Percentiles rank a stretch among this genome's conserved stretches.
These are phyloP conservation scores for Epinotia bilunana DNA, from an alignment of 2,888 invertebrate species.

Conservation along the genomic window DNA sequence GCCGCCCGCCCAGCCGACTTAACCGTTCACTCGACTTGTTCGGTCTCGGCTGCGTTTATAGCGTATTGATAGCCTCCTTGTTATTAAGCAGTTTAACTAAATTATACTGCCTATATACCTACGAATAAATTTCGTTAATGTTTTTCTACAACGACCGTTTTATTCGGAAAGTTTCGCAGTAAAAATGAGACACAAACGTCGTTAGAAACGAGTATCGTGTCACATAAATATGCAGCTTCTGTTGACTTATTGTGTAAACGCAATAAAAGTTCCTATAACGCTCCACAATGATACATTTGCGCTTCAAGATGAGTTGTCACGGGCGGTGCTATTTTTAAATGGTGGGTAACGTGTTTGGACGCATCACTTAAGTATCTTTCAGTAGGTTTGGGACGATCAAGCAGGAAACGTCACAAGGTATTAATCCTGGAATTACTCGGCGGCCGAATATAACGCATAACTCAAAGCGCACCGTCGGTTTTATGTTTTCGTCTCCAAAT, in stretches of 20 bases:
- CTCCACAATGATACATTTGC: slow-evolving; percentile 33
- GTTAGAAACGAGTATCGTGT: slow-evolving; percentile 30
- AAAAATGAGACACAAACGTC: slow-evolving; percentile 35
- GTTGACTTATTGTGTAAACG: slow-evolving; percentile 51
- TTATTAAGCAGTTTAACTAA: slow-evolving; percentile 34
- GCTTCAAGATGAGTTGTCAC: slow-evolving; percentile 33
- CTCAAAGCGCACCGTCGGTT: slow-evolving; percentile 57
- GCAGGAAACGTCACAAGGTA: slow-evolving; percentile 65
- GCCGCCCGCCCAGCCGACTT: slow-evolving; percentile 51
- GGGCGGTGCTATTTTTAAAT: slow-evolving; percentile 26
- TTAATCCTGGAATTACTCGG: slow-evolving; percentile 63
- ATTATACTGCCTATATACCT: slow-evolving; percentile 24
- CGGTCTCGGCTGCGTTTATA: slow-evolving; percentile 20
- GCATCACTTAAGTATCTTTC: slow-evolving; percentile 41
- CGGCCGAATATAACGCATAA: slow-evolving; percentile 55
- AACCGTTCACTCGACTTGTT: slow-evolving; percentile 24
- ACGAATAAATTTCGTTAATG: slow-evolving; percentile 38
- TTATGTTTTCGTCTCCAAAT: slow-evolving; percentile 65
- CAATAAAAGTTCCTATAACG: slow-evolving; percentile 40
- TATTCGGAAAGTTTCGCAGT: slow-evolving; percentile 23
- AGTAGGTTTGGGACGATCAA: slow-evolving; percentile 46
- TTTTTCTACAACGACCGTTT: slow-evolving; percentile 25
- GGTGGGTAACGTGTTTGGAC: slow-evolving; percentile 35
- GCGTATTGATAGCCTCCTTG: slow-evolving; percentile 34
- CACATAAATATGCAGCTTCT: slow-evolving; percentile 70